phyloP scores from a whole-genome alignment of 2,113 vertebrate genomes.

The Archocentrus centrarchus region DNA sequence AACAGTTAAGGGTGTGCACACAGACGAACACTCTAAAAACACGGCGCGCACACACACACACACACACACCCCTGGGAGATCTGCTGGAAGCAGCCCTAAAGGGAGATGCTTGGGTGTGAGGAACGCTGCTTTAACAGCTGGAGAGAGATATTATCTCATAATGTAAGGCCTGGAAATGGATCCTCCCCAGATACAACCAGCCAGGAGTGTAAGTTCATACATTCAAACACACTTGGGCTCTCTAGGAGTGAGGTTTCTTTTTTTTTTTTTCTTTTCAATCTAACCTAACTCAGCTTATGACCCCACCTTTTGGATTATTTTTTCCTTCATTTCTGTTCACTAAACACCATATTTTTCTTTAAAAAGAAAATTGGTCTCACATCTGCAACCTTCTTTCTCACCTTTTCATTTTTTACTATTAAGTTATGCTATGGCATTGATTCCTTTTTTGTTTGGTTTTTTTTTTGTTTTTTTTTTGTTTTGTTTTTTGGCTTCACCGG shows the following conservation, averaged over 20 bases:
- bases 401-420: neutral
- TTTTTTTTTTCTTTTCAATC: slow-evolving; percentile 15
- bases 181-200: slow-evolving; percentile 76
- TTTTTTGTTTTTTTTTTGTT: no score
- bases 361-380: neutral
- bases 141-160: slow-evolving; percentile 77
- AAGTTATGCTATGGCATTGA: neutral
- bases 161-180: slow-evolving; percentile 73
- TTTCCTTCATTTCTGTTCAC: neutral
- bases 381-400: neutral
- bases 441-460: neutral
- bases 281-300: slow-evolving; percentile 43
- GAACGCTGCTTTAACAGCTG: slow-evolving; percentile 80
- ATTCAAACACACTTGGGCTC: slow-evolving; percentile 48
- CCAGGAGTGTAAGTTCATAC: slow-evolving; percentile 61
- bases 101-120: slow-evolving; percentile 71
- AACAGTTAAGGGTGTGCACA: slow-evolving; percentile 26
- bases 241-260: slow-evolving; percentile 51
- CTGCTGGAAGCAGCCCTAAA: slow-evolving; percentile 55
- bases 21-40: slow-evolving; percentile 38
- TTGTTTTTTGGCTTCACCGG: neutral
- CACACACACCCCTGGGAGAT: slow-evolving; percentile 40
- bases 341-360: neutral
- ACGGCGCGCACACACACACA: slow-evolving; percentile 14
- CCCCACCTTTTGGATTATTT: slow-evolving; percentile 7